Conservation (phyloP, 2,113 vertebrate genomes). For the Erythrocercus mccallii region DNA sequence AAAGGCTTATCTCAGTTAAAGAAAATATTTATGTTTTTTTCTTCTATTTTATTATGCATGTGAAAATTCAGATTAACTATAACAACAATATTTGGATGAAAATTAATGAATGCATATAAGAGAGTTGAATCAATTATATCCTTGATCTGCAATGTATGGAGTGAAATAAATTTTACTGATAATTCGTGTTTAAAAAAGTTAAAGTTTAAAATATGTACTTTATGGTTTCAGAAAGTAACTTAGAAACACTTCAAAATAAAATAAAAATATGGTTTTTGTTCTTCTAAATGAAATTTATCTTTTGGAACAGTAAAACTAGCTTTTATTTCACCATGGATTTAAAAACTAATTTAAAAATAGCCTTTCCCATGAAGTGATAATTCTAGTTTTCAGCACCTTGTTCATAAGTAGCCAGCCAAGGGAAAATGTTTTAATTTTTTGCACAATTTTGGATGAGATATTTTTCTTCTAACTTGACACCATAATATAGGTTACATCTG, state of each 20-base stretch:
- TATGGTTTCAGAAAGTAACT: neutral
- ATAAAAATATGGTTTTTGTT: neutral
- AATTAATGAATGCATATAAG: neutral
- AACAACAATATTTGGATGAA: neutral
- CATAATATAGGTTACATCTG: neutral
- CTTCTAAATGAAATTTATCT: neutral
- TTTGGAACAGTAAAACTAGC: neutral
- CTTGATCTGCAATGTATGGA: neutral
- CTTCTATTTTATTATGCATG: neutral
- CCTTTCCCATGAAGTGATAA: neutral
- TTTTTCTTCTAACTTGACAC: neutral
- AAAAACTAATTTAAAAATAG: neutral
- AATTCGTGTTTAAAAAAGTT: neutral
- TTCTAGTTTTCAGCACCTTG: conserved; percentile 14
- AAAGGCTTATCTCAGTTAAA: neutral
- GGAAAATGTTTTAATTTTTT: neutral
- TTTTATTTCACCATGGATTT: neutral
- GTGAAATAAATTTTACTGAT: neutral
- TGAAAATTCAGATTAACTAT: neutral
- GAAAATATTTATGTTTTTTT: neutral
- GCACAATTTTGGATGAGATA: neutral
- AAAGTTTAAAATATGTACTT: neutral
- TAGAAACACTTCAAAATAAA: neutral
- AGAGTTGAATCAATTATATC: neutral
- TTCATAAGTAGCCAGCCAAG: neutral